Percentiles rank a stretch among this genome's conserved stretches.
These are phyloP conservation scores for Galendromus occidentalis DNA, from an alignment of 1,140 invertebrate species.

Conservation along the genomic window DNA sequence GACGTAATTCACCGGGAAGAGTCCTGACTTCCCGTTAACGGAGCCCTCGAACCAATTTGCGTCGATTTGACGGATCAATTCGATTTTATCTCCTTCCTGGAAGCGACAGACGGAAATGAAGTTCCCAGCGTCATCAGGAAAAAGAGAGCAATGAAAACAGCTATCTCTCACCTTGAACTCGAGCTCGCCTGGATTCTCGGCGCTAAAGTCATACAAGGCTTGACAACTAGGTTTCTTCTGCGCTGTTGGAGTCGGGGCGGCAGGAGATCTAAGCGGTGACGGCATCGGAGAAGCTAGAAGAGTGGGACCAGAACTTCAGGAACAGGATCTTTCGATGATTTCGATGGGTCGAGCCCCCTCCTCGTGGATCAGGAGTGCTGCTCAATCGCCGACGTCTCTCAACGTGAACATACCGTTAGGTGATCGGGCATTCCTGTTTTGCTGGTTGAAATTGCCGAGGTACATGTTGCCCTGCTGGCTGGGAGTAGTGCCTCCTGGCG, in stretches of 20 bases:
- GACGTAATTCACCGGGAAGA: slow-evolving; percentile 79
- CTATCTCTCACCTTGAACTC: slow-evolving; percentile 59
- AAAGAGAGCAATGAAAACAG: too few relatives aligned
- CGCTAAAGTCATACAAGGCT: slow-evolving; percentile 92
- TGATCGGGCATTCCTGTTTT: background rate
- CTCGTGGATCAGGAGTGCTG: too few relatives aligned
- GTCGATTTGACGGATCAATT: slow-evolving; percentile 71
- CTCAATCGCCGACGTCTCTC: too few relatives aligned
- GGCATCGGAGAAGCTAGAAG: slow-evolving; percentile 59
- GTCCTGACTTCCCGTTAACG: slow-evolving; percentile 74
- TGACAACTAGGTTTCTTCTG: slow-evolving; percentile 51
- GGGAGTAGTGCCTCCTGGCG: background rate
- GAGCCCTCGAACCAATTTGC: slow-evolving; percentile 88
- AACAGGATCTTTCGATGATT: too few relatives aligned
- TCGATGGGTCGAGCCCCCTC: too few relatives aligned
- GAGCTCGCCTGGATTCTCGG: slow-evolving; percentile 88
- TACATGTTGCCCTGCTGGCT: slow-evolving; percentile 8
- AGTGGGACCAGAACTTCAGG: slow-evolving; percentile 20
- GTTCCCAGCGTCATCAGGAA: too few relatives aligned
- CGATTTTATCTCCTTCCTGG: slow-evolving; percentile 81
- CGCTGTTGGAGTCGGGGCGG: slow-evolving; percentile 39
- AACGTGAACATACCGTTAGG: slow-evolving; percentile 2
- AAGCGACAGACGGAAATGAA: slow-evolving; percentile 20
- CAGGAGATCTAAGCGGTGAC: slow-evolving; percentile 72
- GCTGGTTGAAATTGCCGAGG: slow-evolving; percentile 9